Conservation (phyloP, 2,888 invertebrate species). For the Tortrix viridana region DNA sequence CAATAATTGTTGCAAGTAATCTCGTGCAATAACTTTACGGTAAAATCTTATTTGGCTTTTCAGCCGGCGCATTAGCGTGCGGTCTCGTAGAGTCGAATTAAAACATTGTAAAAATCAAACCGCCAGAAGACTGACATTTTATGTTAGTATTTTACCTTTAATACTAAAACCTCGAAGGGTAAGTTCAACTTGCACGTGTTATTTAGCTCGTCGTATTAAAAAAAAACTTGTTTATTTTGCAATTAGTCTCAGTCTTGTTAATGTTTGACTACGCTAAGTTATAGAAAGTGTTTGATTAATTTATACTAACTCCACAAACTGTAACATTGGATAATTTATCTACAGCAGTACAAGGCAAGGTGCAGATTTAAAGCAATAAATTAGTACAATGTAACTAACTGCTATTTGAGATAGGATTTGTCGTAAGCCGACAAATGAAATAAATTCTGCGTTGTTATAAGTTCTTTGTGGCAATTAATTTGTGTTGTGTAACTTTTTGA, state of each 20-base stretch:
- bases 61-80: constrained; percentile 39
- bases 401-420: constrained; percentile 18
- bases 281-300: no score
- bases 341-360: no score
- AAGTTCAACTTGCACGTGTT: no score
- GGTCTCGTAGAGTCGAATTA: constrained; percentile 38
- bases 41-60: constrained; percentile 36
- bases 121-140: no score
- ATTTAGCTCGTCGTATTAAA: no score
- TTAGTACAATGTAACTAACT: neutral
- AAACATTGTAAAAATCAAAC: no score
- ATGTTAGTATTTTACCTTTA: no score
- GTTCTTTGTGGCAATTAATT: constrained; percentile 14
- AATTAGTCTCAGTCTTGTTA: constrained; percentile 12
- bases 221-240: constrained; percentile 5
- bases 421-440: constrained; percentile 11
- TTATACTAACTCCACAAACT: no score
- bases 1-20: constrained; percentile 6
- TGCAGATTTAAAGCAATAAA: no score
- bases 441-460: constrained; percentile 10
- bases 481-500: constrained; percentile 5
- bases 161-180: no score
- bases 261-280: constrained; percentile 2
- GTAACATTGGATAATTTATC: no score
- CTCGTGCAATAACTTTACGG: constrained; percentile 31